These are phyloP conservation scores for Agonopterix arenella DNA, from an alignment of 2,888 invertebrate genomes.

Conservation along the genomic window DNA sequence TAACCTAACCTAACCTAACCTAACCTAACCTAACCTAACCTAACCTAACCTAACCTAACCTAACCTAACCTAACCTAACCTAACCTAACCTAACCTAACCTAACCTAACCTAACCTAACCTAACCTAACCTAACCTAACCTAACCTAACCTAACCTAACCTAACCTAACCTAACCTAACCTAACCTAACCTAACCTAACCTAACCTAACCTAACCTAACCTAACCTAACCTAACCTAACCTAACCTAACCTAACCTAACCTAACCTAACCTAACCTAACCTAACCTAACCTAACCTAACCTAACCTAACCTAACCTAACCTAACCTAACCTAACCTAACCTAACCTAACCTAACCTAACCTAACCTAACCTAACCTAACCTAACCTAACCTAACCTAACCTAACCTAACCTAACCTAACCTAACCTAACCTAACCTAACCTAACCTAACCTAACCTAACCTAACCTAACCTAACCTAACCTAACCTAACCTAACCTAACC, in stretches of 20 bases:
- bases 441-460: constrained; percentile 14
- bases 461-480: constrained; percentile 14
- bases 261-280: constrained; percentile 13
- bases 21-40: constrained; percentile 9
- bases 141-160: constrained; percentile 25
- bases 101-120: constrained; percentile 7
- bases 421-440: constrained; percentile 1
- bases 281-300: constrained; percentile 13
- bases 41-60: constrained; percentile 17
- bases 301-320: constrained; percentile 7
- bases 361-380: constrained; percentile 4
- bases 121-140: constrained; percentile 19
- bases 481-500: constrained; percentile 9
- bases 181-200: constrained; percentile 24
- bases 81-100: constrained; percentile 21
- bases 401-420: constrained; percentile 5
- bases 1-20: constrained; percentile 16
- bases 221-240: constrained; percentile 17
- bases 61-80: constrained; percentile 19
- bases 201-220: constrained; percentile 19
- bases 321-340: constrained; percentile 8
- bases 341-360: constrained; percentile 10
- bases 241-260: constrained; percentile 20
- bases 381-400: constrained; percentile 5
- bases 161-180: constrained; percentile 23